Evolutionary conservation across 2,797 vertebrate genomes (phyloP).

Genomic region (Hemibagrus guttatus): DNA sequence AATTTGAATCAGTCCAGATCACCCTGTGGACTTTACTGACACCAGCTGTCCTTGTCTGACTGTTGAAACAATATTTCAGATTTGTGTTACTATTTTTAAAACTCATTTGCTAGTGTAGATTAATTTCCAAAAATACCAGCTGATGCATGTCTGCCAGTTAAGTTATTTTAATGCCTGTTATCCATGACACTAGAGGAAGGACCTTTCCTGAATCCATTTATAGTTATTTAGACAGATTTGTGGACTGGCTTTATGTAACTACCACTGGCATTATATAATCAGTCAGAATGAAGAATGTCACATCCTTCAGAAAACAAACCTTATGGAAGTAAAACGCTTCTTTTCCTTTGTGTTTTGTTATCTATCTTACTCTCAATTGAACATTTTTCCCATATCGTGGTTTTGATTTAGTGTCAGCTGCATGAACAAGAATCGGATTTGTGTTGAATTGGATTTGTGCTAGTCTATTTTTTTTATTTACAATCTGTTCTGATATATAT

Average conservation of each 20-base stretch:
- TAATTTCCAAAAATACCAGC: conserved; percentile 37
- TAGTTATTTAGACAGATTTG: conserved; percentile 26
- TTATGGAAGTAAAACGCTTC: not conserved
- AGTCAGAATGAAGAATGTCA: not conserved
- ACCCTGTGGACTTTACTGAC: not conserved
- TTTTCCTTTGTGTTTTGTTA: not conserved
- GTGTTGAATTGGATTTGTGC: not conserved
- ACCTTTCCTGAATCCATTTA: conserved; percentile 42
- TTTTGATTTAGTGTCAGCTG: not conserved
- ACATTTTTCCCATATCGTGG: not conserved
- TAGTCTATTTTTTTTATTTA: not conserved
- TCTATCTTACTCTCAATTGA: not conserved
- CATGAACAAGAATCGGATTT: too few species aligned
- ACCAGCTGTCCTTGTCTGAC: conserved; percentile 27
- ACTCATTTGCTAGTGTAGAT: not conserved
- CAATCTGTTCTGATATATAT: not conserved
- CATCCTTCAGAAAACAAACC: not conserved
- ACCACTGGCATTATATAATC: not conserved
- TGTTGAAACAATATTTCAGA: conserved; percentile 20
- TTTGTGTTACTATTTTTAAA: conserved; percentile 46
- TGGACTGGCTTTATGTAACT: not conserved
- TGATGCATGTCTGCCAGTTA: conserved; percentile 36
- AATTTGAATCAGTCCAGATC: not conserved
- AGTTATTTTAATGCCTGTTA: conserved; percentile 38
- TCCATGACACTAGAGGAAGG: conserved; percentile 67